Conservation (phyloP, 1,140 invertebrate species). For the Zophobas atratus region DNA sequence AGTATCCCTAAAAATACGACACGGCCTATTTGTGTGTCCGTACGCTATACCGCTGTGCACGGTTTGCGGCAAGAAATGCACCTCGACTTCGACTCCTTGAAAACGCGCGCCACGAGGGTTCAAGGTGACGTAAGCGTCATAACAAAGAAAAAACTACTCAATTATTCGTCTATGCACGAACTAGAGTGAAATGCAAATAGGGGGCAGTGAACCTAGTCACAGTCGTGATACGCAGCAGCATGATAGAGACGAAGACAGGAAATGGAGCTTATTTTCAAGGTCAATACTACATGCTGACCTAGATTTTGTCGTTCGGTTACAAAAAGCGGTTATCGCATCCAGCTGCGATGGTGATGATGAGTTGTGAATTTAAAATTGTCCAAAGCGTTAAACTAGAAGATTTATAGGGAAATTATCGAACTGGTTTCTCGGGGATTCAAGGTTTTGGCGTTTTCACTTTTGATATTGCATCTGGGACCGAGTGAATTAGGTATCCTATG, state of each 20-base stretch:
- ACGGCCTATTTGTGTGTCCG: background rate
- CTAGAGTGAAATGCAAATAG: conserved; percentile 36
- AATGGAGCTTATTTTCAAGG: conserved; percentile 48
- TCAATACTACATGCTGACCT: conserved; percentile 42
- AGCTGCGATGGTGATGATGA: too few relatives aligned
- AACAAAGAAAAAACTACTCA: conserved; percentile 13
- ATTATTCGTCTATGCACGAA: conserved; percentile 7
- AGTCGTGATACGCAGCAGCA: background rate
- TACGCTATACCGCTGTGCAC: too few relatives aligned
- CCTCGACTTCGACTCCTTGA: background rate
- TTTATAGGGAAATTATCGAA: too few relatives aligned
- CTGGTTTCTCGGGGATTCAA: too few relatives aligned
- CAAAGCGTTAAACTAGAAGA: too few relatives aligned
- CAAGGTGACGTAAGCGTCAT: conserved; percentile 17
- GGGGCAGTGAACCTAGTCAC: conserved; percentile 46
- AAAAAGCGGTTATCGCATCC: background rate
- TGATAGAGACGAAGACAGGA: conserved; percentile 7
- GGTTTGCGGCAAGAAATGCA: too few relatives aligned
- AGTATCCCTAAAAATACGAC: background rate
- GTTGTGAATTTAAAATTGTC: too few relatives aligned
- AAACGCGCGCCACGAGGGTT: background rate
- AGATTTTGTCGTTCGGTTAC: conserved; percentile 17
- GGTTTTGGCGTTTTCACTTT: too few relatives aligned
- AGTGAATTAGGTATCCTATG: too few relatives aligned
- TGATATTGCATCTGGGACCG: too few relatives aligned